Evolutionary conservation across 1,140 invertebrate genomes (phyloP).

Genomic region (Lepidurus couesii): DNA sequence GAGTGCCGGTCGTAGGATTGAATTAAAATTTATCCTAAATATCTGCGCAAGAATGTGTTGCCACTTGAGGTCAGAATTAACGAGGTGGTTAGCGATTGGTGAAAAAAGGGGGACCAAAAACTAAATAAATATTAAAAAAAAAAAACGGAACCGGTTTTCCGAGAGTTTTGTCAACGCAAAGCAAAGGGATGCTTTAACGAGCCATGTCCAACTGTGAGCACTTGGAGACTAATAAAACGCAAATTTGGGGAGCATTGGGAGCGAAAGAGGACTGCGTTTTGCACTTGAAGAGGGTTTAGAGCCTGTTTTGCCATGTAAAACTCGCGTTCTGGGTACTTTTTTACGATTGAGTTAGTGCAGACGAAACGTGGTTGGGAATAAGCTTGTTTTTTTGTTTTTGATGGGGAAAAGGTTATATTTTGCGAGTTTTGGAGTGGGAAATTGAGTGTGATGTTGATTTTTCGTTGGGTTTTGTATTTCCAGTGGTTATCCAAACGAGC

Average conservation of each 20-base stretch:
- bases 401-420: slow-evolving; percentile 7
- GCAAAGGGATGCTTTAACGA: neutral
- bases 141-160: neutral
- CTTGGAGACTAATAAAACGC: neutral
- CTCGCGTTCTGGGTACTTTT: neutral
- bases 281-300: neutral
- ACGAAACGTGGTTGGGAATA: slow-evolving; percentile 3
- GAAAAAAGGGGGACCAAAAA: neutral
- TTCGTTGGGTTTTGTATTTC: slow-evolving; percentile 34
- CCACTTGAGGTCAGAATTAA: neutral
- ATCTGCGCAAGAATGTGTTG: neutral
- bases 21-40: neutral
- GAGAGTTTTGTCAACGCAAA: neutral
- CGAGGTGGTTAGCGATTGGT: neutral
- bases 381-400: slow-evolving; percentile 1
- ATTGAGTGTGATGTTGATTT: slow-evolving; percentile 21
- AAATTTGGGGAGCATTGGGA: neutral
- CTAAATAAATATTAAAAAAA: neutral
- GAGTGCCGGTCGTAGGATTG: neutral
- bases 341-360: neutral
- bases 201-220: neutral
- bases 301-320: neutral
- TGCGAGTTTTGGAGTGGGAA: slow-evolving; percentile 1
- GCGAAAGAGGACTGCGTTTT: neutral
- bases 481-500: slow-evolving; percentile 32